These are phyloP conservation scores for Passer domesticus DNA, from an alignment of 2,113 vertebrate genomes.

Conservation along the genomic window DNA sequence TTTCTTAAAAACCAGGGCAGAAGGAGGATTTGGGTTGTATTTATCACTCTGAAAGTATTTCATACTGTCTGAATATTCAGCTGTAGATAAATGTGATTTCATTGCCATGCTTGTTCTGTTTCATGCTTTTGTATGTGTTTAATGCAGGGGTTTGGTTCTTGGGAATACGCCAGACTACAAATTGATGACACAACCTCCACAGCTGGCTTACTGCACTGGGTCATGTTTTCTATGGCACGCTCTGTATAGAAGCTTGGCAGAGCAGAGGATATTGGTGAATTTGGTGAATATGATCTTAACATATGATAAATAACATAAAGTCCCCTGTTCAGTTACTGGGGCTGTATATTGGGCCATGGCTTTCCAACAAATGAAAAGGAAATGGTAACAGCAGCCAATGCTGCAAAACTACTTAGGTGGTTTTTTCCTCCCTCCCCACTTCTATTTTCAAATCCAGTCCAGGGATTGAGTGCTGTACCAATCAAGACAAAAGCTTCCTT, in stretches of 20 bases:
- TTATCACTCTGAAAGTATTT: not conserved
- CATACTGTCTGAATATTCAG: not conserved
- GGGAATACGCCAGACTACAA: constrained; percentile 11
- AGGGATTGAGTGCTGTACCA: not conserved
- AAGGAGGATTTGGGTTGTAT: not conserved
- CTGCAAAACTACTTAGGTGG: not conserved
- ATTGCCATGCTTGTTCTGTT: not conserved
- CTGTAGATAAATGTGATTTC: not conserved
- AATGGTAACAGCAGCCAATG: not conserved
- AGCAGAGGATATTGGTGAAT: not conserved
- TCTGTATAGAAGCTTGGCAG: not conserved
- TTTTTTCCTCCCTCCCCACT: not conserved
- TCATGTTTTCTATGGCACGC: not conserved
- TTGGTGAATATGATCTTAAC: not conserved
- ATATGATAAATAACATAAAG: not conserved
- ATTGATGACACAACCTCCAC: constrained; percentile 1
- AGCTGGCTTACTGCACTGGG: not conserved
- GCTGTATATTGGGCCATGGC: not conserved
- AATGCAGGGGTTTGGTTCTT: not conserved
- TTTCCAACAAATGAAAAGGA: not conserved
- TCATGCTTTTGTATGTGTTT: not conserved
- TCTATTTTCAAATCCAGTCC: not conserved
- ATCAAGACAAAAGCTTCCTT: not conserved
- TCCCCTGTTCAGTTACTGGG: not conserved
- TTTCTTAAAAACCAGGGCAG: not conserved